Evolutionary conservation across 2,888 invertebrate species (phyloP), one percentile per base, ranked within the genome.

Genomic region (Ctena decussata): DNA sequence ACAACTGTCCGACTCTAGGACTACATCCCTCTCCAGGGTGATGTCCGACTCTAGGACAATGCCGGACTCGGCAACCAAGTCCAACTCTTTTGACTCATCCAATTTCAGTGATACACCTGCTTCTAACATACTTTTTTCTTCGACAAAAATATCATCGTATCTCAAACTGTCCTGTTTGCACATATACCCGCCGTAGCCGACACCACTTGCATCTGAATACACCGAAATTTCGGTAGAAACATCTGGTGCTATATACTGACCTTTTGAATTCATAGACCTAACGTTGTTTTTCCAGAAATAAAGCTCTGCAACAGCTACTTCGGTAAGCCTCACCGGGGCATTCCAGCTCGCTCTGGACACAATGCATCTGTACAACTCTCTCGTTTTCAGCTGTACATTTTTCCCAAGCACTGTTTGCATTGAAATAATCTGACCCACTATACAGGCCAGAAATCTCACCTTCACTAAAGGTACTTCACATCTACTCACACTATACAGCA

Each of bases 321-420:
- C 30, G 18, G 72, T 72, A 11, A 73, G 32, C 15, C 24, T 21
- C 3, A 82, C 46, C 18, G 77, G 77, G 35, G 77, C 76, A 24
- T 74, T 77, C 77, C 82, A 82, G 32, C 84, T 84, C 11, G 79
- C 84, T 65, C 80, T 70, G 2, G 70, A n/a, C 3, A 79, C 44
- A 30, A 79, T 76, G 70, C 76, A 79, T 21, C 60, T 74, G 35
- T 76, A 80, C 44, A 84, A 37, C 30, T 57, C 49, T 41, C 79
- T 70, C 3, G 77, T 82, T 46, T 37, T 72, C 18, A 75, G 27
- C 21, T 46, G 24, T 11, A 77, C 77, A 1, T 53, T 44, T 6
- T 74, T 72, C n/a, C 76, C 81, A 53, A 81, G 53, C 21, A 41
- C 83, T 8, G 24, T 21, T 27, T 79, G 74, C 41, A 75, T n/a